Evolutionary conservation across 2,888 invertebrate genomes (phyloP).

Genomic region (Cerastis rubricosa): DNA sequence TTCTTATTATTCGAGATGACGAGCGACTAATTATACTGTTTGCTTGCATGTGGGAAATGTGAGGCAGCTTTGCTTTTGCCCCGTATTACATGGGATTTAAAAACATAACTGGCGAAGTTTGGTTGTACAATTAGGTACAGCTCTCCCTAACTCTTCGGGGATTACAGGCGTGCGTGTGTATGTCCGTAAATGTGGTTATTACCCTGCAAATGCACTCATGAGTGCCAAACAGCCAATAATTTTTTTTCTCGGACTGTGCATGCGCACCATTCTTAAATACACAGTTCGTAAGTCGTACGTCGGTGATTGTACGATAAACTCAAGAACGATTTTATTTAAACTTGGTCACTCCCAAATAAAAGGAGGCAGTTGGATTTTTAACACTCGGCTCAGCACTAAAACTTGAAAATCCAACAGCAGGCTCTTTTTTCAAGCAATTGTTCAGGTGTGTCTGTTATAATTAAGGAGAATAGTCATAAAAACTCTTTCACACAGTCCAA

Average conservation of each 20-base stretch:
- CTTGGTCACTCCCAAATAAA: background rate
- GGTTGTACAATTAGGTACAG: too few species aligned
- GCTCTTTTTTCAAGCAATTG: background rate
- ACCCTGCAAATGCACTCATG: background rate
- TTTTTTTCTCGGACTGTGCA: background rate
- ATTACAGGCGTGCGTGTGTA: too few species aligned
- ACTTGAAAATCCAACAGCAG: background rate
- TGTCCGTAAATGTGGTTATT: too few species aligned
- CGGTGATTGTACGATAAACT: background rate
- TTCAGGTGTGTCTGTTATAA: background rate
- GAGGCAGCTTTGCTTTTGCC: background rate
- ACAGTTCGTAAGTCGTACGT: background rate
- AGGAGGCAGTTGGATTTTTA: background rate
- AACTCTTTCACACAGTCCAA: constrained; percentile 35
- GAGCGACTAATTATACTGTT: background rate
- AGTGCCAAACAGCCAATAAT: background rate
- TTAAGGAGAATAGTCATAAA: background rate
- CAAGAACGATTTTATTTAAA: background rate
- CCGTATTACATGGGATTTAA: too few species aligned
- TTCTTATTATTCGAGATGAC: background rate
- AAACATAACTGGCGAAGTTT: too few species aligned
- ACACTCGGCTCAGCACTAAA: background rate
- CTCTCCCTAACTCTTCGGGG: too few species aligned
- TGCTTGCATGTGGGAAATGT: background rate
- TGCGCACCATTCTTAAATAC: background rate